Evolutionary conservation across 2,113 vertebrate species (phyloP).

Genomic region (Chitala chitala): DNA sequence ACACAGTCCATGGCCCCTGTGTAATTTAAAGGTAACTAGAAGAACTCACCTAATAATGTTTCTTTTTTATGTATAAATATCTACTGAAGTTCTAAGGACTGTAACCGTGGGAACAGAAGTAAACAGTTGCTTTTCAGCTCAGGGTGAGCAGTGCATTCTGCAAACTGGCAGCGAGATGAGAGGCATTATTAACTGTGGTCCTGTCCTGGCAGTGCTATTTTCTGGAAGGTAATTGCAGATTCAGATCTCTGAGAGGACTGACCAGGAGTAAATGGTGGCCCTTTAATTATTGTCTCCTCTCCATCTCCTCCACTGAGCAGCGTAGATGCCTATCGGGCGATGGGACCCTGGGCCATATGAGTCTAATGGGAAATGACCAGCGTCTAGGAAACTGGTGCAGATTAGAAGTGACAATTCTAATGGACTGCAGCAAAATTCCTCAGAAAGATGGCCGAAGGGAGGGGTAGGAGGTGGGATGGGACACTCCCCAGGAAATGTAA

Average conservation of each 20-base stretch:
- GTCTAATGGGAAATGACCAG: constrained; percentile 91
- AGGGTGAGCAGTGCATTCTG: constrained; percentile 65
- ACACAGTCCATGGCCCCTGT: not conserved
- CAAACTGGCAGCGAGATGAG: constrained; percentile 52
- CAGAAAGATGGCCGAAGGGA: constrained; percentile 77
- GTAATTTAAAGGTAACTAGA: constrained; percentile 2
- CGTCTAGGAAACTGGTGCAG: constrained; percentile 70
- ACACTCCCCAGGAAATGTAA: constrained; percentile 92
- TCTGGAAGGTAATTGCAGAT: constrained; percentile 74
- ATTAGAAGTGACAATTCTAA: constrained; percentile 97
- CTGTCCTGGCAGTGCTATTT: constrained; percentile 74
- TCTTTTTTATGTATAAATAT: constrained; percentile 45
- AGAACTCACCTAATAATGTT: not conserved
- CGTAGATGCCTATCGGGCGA: constrained; percentile 73
- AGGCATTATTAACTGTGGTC: constrained; percentile 66
- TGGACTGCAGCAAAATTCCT: constrained; percentile 87
- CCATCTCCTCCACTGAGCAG: constrained; percentile 65
- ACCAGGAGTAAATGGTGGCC: constrained; percentile 88
- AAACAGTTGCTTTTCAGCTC: constrained; percentile 72
- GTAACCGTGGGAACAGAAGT: constrained; percentile 59
- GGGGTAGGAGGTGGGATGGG: constrained; percentile 35
- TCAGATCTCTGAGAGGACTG: constrained; percentile 80
- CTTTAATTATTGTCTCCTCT: constrained; percentile 79
- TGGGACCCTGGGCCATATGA: constrained; percentile 78
- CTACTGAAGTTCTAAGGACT: constrained; percentile 51